A percentile compares a stretch with the other conserved stretches of the same genome.
Conservation (phyloP, 2,113 vertebrate species). For the Fregetta grallaria region DNA sequence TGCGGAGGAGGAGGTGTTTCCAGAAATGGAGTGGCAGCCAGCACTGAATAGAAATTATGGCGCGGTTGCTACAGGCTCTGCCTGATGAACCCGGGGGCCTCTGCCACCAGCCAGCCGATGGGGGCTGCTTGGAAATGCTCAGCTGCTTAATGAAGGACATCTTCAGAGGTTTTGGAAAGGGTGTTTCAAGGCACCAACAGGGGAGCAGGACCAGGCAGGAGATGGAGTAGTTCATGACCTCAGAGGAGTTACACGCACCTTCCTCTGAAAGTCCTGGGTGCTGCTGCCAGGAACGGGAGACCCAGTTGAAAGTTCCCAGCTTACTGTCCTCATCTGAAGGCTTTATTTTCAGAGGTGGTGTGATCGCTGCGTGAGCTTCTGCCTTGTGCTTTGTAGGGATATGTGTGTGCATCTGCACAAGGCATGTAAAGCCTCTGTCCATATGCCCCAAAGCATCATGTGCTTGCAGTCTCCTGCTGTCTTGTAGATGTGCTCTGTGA, state of each 20-base stretch:
- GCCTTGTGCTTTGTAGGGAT: neutral
- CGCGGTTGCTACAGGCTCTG: fast-evolving
- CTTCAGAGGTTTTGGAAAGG: neutral
- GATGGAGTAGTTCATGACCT: neutral
- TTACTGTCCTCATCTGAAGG: fast-evolving
- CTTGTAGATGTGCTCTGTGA: fast-evolving
- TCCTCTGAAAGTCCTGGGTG: neutral
- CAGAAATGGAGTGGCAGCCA: neutral
- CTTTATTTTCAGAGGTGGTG: neutral
- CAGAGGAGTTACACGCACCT: neutral
- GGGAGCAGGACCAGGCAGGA: neutral
- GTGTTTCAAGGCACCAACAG: neutral
- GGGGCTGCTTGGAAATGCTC: neutral
- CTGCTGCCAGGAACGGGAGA: neutral
- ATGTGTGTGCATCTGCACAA: neutral
- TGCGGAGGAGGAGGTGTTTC: neutral
- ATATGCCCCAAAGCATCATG: fast-evolving
- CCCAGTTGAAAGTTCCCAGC: neutral
- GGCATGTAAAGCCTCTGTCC: neutral
- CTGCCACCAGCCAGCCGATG: neutral
- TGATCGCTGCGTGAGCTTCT: neutral
- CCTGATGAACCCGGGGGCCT: fast-evolving
- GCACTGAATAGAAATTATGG: neutral
- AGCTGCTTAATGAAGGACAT: neutral
- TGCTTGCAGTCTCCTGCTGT: neutral